Base-by-base conservation (phyloP, 2,797 vertebrate genomes). In the Manis javanica region DNA sequence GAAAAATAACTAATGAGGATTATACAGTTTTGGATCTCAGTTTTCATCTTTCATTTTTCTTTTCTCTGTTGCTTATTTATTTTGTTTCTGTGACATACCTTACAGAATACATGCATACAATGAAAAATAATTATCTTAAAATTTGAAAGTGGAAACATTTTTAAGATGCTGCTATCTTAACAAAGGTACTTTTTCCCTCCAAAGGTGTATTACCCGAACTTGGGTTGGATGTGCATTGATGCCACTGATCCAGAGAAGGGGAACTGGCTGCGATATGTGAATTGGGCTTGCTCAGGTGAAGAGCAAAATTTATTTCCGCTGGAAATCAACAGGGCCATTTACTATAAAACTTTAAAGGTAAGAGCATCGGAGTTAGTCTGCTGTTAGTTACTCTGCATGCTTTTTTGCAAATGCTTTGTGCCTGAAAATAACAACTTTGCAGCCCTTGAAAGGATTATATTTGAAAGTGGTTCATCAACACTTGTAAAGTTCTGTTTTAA, bases 171-270 rank as follows among this genome's bases (percentile, higher is more conserved):
- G 12, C 31, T 68, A 3, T 94, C 93, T 94, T 96, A 91, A 97
- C 15, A 19, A 31, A 14, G 13, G 14, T 37, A 31, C 84, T 78
- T 49, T 72, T 29, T 1, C 13, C 55, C 8, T 12, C 55, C 64
- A 2, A n/a, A 99, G 99, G 99, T 99, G 0, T 99, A 99, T 97
- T 99, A 99, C 97, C 99, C 99, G 15, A 99, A 99, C n/a, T 93
- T 99, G 96, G 99, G 99, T 8, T 99, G 99, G 99, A 99, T 99
- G 99, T 99, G 99, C 98, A 98, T 99, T 6, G 99, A 99, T 37
- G 99, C 99, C 96, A 99, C 99, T 0, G 99, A 99, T 93, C 99
- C 99, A 5, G 96, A 98, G 97, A 99, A 99, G 95, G 99, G 99
- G 39, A 99, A 99, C 97, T 99, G 99, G 99, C 98, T 99, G 63